Evolutionary conservation across 2,797 vertebrate genomes (phyloP).

Genomic region (Hephaestus fuliginosus): DNA sequence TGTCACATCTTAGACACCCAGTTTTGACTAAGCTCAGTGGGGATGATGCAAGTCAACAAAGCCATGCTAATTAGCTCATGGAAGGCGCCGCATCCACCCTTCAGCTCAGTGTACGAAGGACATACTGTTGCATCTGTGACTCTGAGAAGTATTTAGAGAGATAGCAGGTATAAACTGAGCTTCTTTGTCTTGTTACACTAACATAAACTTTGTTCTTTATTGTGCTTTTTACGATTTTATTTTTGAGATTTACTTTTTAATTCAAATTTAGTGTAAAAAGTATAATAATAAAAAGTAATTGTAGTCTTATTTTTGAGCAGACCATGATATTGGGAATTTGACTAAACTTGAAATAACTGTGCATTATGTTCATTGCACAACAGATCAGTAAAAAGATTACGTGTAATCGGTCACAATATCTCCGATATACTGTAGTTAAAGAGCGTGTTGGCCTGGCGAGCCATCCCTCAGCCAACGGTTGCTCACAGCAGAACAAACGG

Average conservation of each 20-base stretch:
- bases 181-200: background rate
- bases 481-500: conserved; percentile 39
- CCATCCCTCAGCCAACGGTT: conserved; percentile 43
- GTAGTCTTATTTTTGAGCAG: background rate
- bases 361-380: conserved; percentile 3
- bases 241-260: background rate
- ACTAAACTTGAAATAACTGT: conserved; percentile 19
- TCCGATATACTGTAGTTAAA: conserved; percentile 13
- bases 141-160: background rate
- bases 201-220: background rate
- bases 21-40: conserved; percentile 30
- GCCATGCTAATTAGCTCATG: conserved; percentile 36
- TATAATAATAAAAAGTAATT: background rate
- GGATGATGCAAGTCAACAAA: conserved; percentile 47
- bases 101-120: background rate
- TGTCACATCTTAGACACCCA: conserved; percentile 40
- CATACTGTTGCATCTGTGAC: conserved; percentile 1
- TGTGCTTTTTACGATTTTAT: background rate
- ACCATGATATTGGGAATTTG: background rate
- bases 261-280: background rate
- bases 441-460: conserved; percentile 11
- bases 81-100: conserved; percentile 5
- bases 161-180: background rate
- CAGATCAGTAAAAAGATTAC: conserved; percentile 8
- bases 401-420: conserved; percentile 13